These are phyloP conservation scores for Cottus gobio DNA, from an alignment of 2,113 vertebrate species.

Conservation along the genomic window DNA sequence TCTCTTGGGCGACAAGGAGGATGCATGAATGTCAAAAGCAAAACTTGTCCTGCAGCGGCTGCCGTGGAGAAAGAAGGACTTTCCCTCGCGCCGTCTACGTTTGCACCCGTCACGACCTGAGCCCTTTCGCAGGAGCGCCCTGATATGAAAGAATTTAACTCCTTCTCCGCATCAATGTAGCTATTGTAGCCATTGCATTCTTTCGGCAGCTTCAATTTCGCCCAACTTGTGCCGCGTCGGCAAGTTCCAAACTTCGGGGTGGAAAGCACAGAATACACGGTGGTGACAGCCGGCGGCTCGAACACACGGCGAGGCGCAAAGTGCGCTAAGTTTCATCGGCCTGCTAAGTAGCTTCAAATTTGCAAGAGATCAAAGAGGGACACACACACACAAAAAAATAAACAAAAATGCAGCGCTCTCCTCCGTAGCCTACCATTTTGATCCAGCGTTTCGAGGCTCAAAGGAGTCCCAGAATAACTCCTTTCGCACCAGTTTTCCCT, in stretches of 20 bases:
- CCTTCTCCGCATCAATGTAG: slow-evolving; percentile 76
- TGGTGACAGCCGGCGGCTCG: slow-evolving; percentile 29
- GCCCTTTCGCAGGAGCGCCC: slow-evolving; percentile 56
- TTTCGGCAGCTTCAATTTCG: slow-evolving; percentile 62
- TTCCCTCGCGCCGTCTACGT: slow-evolving; percentile 42
- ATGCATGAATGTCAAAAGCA: slow-evolving; percentile 46
- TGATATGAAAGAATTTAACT: slow-evolving; percentile 81
- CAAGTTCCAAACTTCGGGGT: slow-evolving; percentile 80
- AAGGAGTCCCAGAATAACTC: slow-evolving; percentile 85
- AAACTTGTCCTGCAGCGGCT: slow-evolving; percentile 56
- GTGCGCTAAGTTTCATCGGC: slow-evolving; percentile 76
- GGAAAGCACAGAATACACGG: background rate
- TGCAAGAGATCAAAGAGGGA: slow-evolving; percentile 74
- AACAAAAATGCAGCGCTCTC: slow-evolving; percentile 65
- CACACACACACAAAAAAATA: slow-evolving; percentile 42
- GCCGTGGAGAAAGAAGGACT: background rate
- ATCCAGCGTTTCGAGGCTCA: slow-evolving; percentile 83
- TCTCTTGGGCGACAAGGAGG: background rate
- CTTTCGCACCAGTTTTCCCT: slow-evolving; percentile 78
- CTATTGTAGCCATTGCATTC: slow-evolving; percentile 76
- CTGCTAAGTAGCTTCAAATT: slow-evolving; percentile 75
- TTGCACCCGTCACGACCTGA: slow-evolving; percentile 75
- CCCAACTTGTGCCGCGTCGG: slow-evolving; percentile 62
- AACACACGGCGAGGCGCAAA: slow-evolving; percentile 39
- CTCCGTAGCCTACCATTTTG: slow-evolving; percentile 88